Evolutionary conservation across 1,140 invertebrate species (phyloP), one percentile per base, ranked within the genome.

Genomic region (Trachymyrmex septentrionalis): DNA sequence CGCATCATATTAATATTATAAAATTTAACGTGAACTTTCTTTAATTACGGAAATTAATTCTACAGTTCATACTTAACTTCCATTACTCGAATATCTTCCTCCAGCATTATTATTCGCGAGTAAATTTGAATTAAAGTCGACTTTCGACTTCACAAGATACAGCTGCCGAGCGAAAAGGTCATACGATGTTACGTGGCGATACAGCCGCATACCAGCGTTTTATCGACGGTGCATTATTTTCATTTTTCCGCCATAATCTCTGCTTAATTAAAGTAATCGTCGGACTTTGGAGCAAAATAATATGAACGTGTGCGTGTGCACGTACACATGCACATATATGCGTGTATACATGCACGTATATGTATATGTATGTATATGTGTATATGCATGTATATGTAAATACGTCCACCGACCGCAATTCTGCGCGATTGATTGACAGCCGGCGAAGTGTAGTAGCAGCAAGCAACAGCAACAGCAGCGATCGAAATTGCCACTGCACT

Each of bases 181-280:
- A 76, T 50, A 63, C 82, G 78, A 78, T 77, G 71, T 80, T 81
- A 78, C 64, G n/a, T 80, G 38, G 24, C 21, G 48, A 76, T 87
- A 67, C 30, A 55, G 63, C 66, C 86, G 63, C 64, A 77, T 85
- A 80, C 80, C 67, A 77, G 55, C 30, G 38, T 75, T 85, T 89
- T 88, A 88, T 89, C 86, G 53, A 55, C 50, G 77, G 82, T 88
- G 67, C 86, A 86, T 92, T 91, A 89, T 91, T 91, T 90, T 88
- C 85, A 91, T 91, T 92, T 91, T 90, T 91, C 80, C 73, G 59
- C 24, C 71, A 75, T 87, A 92, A 92, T 92, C 88, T 89, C 66
- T 90, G 87, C 85, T 89, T 91, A 92, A 92, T 92, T 92, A 92
- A 92, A 89, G 73, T 73, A 92, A 92, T 92, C 92, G 64, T 64